Conservation (phyloP, 2,797 vertebrate genomes). For the Thripadectes ignobilis region DNA sequence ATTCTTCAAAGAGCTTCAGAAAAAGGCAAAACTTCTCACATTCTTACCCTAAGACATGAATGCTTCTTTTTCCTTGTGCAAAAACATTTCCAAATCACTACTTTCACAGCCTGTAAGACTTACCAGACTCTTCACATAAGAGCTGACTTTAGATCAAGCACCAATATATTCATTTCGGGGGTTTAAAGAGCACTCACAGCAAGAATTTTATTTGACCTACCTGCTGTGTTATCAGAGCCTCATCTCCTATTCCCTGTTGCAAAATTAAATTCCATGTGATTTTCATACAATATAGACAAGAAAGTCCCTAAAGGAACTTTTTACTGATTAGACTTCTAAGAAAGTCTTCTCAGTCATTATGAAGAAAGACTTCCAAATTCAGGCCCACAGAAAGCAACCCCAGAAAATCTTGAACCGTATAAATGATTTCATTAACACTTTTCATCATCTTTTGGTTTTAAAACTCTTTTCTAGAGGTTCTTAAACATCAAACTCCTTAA, state of each 20-base stretch:
- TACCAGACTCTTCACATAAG: constrained; percentile 17
- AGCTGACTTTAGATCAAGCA: constrained; percentile 50
- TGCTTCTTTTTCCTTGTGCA: not conserved
- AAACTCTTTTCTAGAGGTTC: not conserved
- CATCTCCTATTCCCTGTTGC: constrained; percentile 59
- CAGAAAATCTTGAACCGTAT: not conserved
- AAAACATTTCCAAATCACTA: constrained; percentile 20
- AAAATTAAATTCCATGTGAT: constrained; percentile 67
- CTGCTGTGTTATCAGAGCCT: constrained; percentile 4
- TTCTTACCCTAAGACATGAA: not conserved
- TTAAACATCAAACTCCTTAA: not conserved
- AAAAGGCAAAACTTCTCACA: not conserved
- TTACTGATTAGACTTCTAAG: constrained; percentile 31
- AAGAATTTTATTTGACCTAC: not conserved
- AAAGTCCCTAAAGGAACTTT: constrained; percentile 62
- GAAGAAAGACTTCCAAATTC: not conserved
- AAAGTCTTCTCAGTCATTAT: not conserved
- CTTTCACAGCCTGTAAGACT: constrained; percentile 7
- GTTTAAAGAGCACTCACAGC: constrained; percentile 24
- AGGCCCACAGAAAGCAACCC: not conserved
- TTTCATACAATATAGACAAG: constrained; percentile 57
- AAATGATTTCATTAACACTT: not conserved
- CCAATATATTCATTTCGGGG: constrained; percentile 13
- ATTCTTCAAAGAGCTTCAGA: constrained; percentile 19
- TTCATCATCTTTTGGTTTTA: not conserved